Evolutionary conservation across 2,113 vertebrate genomes (phyloP).

Genomic region (Salminus brasiliensis): DNA sequence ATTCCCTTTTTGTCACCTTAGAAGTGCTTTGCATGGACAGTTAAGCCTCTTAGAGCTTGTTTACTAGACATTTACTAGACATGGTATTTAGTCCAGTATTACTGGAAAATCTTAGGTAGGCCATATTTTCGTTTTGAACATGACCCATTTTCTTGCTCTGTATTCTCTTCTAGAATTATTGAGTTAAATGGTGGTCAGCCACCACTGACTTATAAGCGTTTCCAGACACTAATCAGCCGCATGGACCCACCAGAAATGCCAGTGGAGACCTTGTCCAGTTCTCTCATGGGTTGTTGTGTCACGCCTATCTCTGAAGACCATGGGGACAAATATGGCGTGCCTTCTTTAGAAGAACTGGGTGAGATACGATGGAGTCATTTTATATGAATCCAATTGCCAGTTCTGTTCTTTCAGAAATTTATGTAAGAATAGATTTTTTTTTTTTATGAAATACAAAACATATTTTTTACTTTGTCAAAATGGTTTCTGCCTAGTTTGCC

Average conservation of each 20-base stretch:
- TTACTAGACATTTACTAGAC: not conserved
- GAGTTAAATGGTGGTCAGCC: conserved; percentile 77
- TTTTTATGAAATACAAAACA: no score
- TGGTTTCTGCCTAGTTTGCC: no score
- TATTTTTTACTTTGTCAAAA: no score
- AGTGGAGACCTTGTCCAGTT: conserved; percentile 69
- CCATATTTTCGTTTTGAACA: not conserved
- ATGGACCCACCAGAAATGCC: conserved; percentile 78
- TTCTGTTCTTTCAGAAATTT: not conserved
- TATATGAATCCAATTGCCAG: not conserved
- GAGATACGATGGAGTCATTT: not conserved
- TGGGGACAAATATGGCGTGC: conserved; percentile 77
- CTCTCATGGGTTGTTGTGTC: conserved; percentile 70
- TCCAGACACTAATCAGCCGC: conserved; percentile 78
- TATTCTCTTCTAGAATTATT: conserved; percentile 67
- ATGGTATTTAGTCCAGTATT: no score
- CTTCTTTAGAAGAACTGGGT: conserved; percentile 73
- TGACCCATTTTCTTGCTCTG: not conserved
- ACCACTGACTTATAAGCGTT: conserved; percentile 80
- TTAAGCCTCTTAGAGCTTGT: not conserved
- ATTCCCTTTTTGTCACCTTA: no score
- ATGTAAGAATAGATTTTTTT: no score
- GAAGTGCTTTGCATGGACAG: no score
- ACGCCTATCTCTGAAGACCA: conserved; percentile 76
- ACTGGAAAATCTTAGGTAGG: not conserved